Evolutionary conservation across 2,888 invertebrate species (phyloP), one percentile per base, ranked within the genome.

Genomic region (Petrolisthes manimaculis): DNA sequence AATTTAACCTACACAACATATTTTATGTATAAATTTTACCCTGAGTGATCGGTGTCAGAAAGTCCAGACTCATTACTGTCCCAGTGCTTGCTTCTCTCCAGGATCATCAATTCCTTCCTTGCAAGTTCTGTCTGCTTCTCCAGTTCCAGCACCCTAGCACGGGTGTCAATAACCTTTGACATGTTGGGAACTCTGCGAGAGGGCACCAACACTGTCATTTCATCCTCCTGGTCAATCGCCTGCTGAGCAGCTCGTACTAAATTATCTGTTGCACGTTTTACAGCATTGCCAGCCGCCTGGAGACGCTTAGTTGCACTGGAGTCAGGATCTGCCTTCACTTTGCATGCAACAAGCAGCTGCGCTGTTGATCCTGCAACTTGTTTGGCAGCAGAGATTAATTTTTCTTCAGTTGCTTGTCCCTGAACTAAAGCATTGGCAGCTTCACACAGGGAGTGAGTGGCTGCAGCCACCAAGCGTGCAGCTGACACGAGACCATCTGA

Each of bases 321-420:
- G 90, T 98, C 97, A 0, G 97, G 97, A 94, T 99, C 99, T 0
- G 99, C 98, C 93, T 99, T 99, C 88, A 99, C 99, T 95, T 99
- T 98, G 94, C 99, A 99, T 0, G 99, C 99, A 79, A 99, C 98
- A 84, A 99, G 93, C 86, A 99, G 94, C 92, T 99, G 99, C 0
- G 99, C 99, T 0, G 99, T 99, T 0, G 98, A 97, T 83, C 97
- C 97, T 6, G 99, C 99, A 9, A 99, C 98, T 94, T 92, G 93
- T 91, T 95, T 96, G 4, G 99, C 99, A 24, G 98, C 96, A 0
- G 98, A 98, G 91, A 99, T 98, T 55, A 99, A 94, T 92, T 98
- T 96, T 93, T 99, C 99, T 93, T 99, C 99, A 18, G 96, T 96
- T 83, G 97, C 97, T 14, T 96, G 95, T 89, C 98, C 97, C 93